Conservation (phyloP, 2,797 vertebrate species). For the Nasua narica region DNA sequence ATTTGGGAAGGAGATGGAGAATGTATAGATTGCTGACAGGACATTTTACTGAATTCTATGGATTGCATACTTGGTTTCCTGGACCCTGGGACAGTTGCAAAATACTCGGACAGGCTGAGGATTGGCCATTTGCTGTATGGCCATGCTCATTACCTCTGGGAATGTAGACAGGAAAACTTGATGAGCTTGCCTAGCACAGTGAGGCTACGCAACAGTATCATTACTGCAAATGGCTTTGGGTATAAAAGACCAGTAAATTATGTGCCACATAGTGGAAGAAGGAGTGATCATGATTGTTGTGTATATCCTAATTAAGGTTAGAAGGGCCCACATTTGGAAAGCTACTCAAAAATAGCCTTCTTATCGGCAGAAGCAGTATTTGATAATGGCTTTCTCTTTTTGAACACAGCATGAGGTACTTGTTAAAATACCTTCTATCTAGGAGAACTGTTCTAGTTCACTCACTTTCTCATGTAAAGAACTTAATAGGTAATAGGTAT, state of each 20-base stretch:
- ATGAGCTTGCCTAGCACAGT: not conserved
- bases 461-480: not conserved
- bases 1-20: not conserved
- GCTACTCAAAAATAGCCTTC: not conserved
- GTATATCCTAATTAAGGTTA: not conserved
- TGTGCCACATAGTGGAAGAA: not conserved
- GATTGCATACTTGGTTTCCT: not conserved
- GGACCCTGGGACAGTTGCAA: not conserved
- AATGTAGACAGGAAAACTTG: not conserved
- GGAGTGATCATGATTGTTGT: not conserved
- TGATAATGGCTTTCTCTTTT: not conserved
- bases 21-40: not conserved
- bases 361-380: not conserved
- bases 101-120: not conserved
- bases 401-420: not conserved
- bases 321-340: not conserved
- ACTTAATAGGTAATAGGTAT: not conserved
- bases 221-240: not conserved
- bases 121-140: not conserved
- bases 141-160: not conserved
- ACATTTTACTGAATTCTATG: not conserved
- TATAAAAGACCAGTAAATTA: not conserved
- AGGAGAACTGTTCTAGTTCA: not conserved
- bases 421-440: not conserved
- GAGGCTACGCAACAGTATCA: not conserved